Percentiles rank a stretch among this genome's conserved stretches.
Conservation (phyloP, 2,888 invertebrate species). For the Sphinx pinastri region DNA sequence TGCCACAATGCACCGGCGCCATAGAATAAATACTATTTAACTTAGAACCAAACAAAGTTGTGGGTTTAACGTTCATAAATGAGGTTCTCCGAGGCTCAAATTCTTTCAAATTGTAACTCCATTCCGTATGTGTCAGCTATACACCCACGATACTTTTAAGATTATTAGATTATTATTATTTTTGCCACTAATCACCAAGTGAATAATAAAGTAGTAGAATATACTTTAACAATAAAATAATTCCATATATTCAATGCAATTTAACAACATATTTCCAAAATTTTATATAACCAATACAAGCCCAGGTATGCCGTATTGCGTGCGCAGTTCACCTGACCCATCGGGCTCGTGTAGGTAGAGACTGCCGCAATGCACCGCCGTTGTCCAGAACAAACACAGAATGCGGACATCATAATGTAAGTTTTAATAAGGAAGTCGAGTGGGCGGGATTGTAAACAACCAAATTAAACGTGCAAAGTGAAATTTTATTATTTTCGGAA, state of each 20-base stretch:
- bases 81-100: too few species aligned
- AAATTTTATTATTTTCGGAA: neutral
- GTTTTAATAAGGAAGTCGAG: constrained; percentile 24
- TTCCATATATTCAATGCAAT: too few species aligned
- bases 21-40: constrained; percentile 38
- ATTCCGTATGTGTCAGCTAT: too few species aligned
- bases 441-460: constrained; percentile 7
- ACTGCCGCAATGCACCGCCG: constrained; percentile 51
- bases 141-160: too few species aligned
- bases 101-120: too few species aligned
- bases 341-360: constrained; percentile 10
- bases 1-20: constrained; percentile 50
- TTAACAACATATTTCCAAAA: too few species aligned
- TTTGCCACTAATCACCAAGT: too few species aligned
- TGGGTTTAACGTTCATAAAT: too few species aligned
- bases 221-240: too few species aligned
- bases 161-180: too few species aligned
- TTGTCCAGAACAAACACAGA: constrained; percentile 29
- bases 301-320: constrained; percentile 38
- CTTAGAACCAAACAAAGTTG: neutral
- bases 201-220: too few species aligned
- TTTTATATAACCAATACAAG: neutral
- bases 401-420: constrained; percentile 13
- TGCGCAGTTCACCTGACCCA: constrained; percentile 1
- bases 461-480: constrained; percentile 18